Percentiles rank a stretch among this genome's conserved stretches.
phyloP scores from a whole-genome alignment of 2,797 vertebrate genomes.

The Vespertilio murinus region DNA sequence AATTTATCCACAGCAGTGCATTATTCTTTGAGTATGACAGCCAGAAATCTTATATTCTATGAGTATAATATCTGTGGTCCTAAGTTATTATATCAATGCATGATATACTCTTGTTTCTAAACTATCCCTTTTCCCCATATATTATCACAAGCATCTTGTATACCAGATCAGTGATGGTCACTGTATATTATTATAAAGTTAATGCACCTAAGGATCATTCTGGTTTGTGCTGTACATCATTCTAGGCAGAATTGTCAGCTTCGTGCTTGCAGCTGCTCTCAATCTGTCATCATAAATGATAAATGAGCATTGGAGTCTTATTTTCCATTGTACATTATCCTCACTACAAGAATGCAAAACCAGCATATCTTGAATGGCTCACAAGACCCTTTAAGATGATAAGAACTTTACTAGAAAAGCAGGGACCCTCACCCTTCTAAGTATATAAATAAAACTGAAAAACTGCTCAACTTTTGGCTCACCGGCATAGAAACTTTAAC shows the following conservation, averaged over 20 bases:
- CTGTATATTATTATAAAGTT: conserved; percentile 41
- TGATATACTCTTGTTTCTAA: conserved; percentile 5
- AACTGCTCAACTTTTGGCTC: not conserved
- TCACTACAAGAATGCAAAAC: conserved; percentile 57
- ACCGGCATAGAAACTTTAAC: not conserved
- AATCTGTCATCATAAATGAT: conserved; percentile 73
- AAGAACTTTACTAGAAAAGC: conserved; percentile 6
- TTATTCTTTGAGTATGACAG: not conserved
- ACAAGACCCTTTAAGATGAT: conserved; percentile 29
- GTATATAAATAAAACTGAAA: conserved; percentile 24
- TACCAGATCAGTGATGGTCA: conserved; percentile 44
- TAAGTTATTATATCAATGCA: not conserved
- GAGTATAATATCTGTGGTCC: not conserved
- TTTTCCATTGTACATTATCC: conserved; percentile 67
- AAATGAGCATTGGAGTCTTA: conserved; percentile 64
- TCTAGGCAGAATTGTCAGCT: conserved; percentile 55
- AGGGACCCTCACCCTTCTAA: not conserved
- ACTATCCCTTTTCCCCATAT: not conserved
- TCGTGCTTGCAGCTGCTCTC: conserved; percentile 71
- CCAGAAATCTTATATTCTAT: not conserved
- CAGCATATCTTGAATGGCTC: conserved; percentile 57
- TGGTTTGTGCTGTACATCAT: conserved; percentile 63
- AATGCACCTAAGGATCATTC: conserved; percentile 43
- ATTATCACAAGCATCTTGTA: not conserved
- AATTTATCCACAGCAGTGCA: not conserved